Evolutionary conservation across 2,113 vertebrate species (phyloP).

Genomic region (Callionymus lyra): DNA sequence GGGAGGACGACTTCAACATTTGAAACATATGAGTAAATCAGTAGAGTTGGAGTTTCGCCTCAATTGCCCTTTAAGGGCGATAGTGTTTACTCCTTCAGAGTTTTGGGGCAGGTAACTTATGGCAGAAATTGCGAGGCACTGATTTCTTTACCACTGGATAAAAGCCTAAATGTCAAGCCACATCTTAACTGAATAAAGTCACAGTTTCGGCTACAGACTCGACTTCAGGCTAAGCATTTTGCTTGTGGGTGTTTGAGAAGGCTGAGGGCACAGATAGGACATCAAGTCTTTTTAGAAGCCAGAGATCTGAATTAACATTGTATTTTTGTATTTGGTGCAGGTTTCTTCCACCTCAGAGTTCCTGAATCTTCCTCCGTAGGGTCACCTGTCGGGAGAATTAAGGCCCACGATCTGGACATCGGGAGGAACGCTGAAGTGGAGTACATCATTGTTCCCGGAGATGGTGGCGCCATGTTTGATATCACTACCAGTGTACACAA

Average conservation of each 20-base stretch:
- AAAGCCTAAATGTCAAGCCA: constrained; percentile 29
- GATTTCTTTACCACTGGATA: too few species aligned
- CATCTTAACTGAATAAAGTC: constrained; percentile 35
- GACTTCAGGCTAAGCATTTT: constrained; percentile 26
- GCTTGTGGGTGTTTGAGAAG: constrained; percentile 19
- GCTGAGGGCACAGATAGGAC: constrained; percentile 3
- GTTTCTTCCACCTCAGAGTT: constrained; percentile 92
- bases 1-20: too few species aligned
- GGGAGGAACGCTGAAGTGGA: constrained; percentile 92
- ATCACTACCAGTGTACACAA: constrained; percentile 88
- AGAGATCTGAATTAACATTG: constrained; percentile 7
- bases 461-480: constrained; percentile 90
- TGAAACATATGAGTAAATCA: too few species aligned
- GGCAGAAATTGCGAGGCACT: constrained; percentile 27
- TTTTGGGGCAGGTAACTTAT: too few species aligned
- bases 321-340: constrained; percentile 53
- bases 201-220: constrained; percentile 16
- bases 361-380: constrained; percentile 84
- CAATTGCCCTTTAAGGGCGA: too few species aligned
- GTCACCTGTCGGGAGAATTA: constrained; percentile 85
- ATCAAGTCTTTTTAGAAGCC: constrained; percentile 8
- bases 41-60: too few species aligned
- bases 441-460: constrained; percentile 92
- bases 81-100: too few species aligned
- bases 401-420: constrained; percentile 90